These are phyloP conservation scores for Mya arenaria DNA, from an alignment of 1,140 invertebrate genomes.

Conservation along the genomic window DNA sequence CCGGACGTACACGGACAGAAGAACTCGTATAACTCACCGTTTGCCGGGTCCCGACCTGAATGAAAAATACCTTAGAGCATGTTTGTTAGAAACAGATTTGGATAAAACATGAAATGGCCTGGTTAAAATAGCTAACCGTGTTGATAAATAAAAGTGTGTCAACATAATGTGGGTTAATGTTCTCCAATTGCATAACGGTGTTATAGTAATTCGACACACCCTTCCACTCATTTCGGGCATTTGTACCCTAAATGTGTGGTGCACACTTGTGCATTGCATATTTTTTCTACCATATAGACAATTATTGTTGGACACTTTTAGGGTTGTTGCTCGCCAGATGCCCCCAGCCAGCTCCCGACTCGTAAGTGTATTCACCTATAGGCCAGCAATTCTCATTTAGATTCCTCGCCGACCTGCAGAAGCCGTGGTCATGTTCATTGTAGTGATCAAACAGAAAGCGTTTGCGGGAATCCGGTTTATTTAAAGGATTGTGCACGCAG, in stretches of 20 bases:
- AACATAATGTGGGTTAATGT: not conserved
- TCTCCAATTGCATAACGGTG: not conserved
- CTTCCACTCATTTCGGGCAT: not conserved
- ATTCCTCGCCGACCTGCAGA: not conserved
- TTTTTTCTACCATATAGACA: not conserved
- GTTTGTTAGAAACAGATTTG: not conserved
- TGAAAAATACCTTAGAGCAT: not conserved
- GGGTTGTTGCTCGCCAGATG: too few relatives aligned
- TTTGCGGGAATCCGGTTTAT: not conserved
- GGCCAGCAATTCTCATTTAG: not conserved
- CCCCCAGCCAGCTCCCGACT: not conserved
- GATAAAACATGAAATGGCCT: not conserved
- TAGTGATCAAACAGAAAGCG: not conserved
- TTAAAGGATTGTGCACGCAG: not conserved
- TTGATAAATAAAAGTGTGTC: not conserved
- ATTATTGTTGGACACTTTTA: not conserved
- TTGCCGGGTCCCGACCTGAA: too few relatives aligned
- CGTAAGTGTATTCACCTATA: not conserved
- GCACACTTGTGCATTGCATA: not conserved
- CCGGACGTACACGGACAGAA: constrained; percentile 14
- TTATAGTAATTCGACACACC: not conserved
- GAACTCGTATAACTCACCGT: too few relatives aligned
- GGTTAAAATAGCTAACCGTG: not conserved
- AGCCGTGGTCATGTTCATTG: not conserved
- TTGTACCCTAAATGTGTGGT: not conserved